A percentile compares a stretch with the other conserved stretches of the same genome.
Conservation (phyloP, 1,140 invertebrate species). For the Melipona quadrifasciata region DNA sequence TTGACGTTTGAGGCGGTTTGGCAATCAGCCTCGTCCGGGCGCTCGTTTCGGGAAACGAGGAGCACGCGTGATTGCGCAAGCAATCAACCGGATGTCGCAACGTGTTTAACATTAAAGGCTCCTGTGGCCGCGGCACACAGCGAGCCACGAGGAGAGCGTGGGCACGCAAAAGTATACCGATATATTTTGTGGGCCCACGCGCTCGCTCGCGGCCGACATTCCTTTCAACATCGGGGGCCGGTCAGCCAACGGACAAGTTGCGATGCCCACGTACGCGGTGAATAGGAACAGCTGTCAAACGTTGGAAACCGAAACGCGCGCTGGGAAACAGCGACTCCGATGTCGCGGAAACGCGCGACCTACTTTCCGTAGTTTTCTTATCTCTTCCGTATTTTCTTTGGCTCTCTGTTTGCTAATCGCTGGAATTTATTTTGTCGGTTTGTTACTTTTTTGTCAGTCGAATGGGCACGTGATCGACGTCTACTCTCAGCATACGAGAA, state of each 20-base stretch:
- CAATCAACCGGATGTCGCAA: conserved; percentile 50
- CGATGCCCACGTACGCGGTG: conserved; percentile 56
- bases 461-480: too few species aligned
- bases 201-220: conserved; percentile 56
- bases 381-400: background rate
- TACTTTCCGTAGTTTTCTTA: conserved; percentile 43
- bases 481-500: too few species aligned
- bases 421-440: background rate
- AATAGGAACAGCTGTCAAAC: conserved; percentile 59
- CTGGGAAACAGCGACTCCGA: background rate
- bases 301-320: conserved; percentile 33
- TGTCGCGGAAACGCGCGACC: conserved; percentile 18
- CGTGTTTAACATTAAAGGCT: conserved; percentile 42
- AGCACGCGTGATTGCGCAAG: conserved; percentile 36
- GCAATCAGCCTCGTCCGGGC: conserved; percentile 29
- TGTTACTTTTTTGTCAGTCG: too few species aligned
- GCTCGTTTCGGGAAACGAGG: conserved; percentile 51
- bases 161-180: conserved; percentile 58
- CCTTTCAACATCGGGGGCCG: conserved; percentile 61
- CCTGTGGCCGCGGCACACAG: conserved; percentile 31
- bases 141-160: conserved; percentile 38
- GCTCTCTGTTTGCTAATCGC: background rate
- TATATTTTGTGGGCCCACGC: conserved; percentile 68
- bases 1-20: conserved; percentile 41
- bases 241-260: conserved; percentile 58